Evolutionary conservation across 1,140 invertebrate species (phyloP), one percentile per base, ranked within the genome.

Genomic region (Zaprionus vittiger): DNA sequence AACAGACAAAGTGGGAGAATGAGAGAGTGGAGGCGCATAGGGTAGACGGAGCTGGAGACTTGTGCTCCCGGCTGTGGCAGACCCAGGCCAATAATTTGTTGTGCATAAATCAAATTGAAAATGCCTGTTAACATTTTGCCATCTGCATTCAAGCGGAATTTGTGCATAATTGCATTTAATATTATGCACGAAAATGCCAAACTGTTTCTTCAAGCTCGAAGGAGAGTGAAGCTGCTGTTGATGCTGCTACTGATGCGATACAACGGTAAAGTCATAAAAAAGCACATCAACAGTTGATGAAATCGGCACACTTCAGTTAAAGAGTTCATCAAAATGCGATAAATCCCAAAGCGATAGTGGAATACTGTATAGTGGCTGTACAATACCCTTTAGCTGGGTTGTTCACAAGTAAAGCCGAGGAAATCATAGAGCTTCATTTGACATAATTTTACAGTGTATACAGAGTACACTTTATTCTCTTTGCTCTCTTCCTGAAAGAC

Each of bases 91-190:
- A 44, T 14, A 12, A 47, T 38, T 31, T 61, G 24, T 61, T 69
- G 37, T 57, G 78, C 55, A 86, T 86, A 83, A 81, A 89, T 87
- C 74, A 89, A 76, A 73, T 79, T 57, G 60, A 70, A 78, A 78
- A 74, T 61, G 80, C 61, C 71, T 79, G 72, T 84, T 84, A 79
- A 81, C 68, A 83, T 81, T 56, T 80, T 28, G 41, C 55, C 54
- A 54, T 56, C 77, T 60, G 79, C 77, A 75, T 12, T 65, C 49
- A 64, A 65, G 68, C 61, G 68, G 67, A 89, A 80, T 74, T 90
- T 68, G 55, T 73, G 76, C 81, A 90, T 90, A 89, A 90, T 77
- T 90, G 79, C 75, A 84, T 69, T 82, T 89, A 68, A 83, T 84
- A 77, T 57, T 59, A 73, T 65, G 70, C 73, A 64, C 61, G 57